Percentiles rank a stretch among this genome's conserved stretches.
Conservation (phyloP, 2,113 vertebrate species). For the Pristiophorus japonicus region DNA sequence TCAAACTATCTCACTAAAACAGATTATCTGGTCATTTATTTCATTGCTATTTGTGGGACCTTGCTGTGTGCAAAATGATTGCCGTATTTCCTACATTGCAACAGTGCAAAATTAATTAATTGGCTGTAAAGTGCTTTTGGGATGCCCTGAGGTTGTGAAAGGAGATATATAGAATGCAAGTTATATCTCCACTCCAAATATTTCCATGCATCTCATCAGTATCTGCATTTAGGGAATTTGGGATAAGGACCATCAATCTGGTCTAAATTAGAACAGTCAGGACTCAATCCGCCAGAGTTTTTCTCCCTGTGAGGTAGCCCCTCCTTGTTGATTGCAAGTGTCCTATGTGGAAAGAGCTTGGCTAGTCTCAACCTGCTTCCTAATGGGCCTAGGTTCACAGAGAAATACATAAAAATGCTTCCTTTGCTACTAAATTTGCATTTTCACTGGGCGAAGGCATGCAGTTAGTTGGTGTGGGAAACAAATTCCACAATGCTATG, state of each 20-base stretch:
- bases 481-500: neutral
- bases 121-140: neutral
- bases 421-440: neutral
- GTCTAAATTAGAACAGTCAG: neutral
- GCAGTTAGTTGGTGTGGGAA: neutral
- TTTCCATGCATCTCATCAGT: neutral
- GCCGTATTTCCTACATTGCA: neutral
- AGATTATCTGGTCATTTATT: neutral
- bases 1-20: neutral
- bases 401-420: neutral
- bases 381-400: neutral
- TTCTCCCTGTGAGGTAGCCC: neutral
- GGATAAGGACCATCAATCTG: too few relatives aligned
- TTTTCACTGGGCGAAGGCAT: neutral
- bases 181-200: neutral
- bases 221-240: neutral
- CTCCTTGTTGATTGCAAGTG: neutral
- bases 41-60: neutral
- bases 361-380: neutral
- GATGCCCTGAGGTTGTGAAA: neutral
- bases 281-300: neutral
- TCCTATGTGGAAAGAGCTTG: neutral
- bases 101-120: neutral
- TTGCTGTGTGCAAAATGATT: neutral
- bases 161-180: neutral